These are phyloP conservation scores for Medauroidea extradentata DNA, from an alignment of 1,140 invertebrate species.

Conservation along the genomic window DNA sequence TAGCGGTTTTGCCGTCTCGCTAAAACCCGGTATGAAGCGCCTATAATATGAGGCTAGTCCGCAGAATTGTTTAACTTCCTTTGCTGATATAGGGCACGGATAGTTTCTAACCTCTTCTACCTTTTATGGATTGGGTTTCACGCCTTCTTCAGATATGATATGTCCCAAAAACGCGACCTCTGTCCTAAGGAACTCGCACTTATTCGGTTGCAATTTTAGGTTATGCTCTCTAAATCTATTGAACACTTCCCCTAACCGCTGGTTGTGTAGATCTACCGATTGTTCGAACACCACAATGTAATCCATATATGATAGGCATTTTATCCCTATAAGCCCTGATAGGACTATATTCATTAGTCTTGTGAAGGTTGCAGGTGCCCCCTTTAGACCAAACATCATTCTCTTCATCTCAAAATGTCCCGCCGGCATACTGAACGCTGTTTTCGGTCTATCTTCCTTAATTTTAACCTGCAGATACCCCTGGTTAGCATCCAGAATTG, in stretches of 20 bases:
- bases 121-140: slow-evolving; percentile 27
- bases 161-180: slow-evolving; percentile 27
- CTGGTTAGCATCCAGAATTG: too few relatives aligned
- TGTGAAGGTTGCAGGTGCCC: too few relatives aligned
- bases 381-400: too few relatives aligned
- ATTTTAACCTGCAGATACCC: too few relatives aligned
- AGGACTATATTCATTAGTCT: too few relatives aligned
- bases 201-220: slow-evolving; percentile 27
- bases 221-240: slow-evolving; percentile 17
- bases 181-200: slow-evolving; percentile 25
- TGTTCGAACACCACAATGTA: too few relatives aligned
- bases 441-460: too few relatives aligned
- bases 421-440: too few relatives aligned
- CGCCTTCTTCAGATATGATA: slow-evolving; percentile 5
- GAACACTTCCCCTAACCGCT: slow-evolving; percentile 25
- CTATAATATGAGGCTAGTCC: slow-evolving; percentile 17
- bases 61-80: slow-evolving; percentile 32
- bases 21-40: slow-evolving; percentile 10
- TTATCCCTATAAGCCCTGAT: too few relatives aligned
- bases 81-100: slow-evolving; percentile 25
- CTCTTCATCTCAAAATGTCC: too few relatives aligned
- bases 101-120: slow-evolving; percentile 26
- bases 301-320: too few relatives aligned
- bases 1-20: slow-evolving; percentile 16
- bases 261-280: too few relatives aligned